phyloP scores from a whole-genome alignment of 1,140 invertebrate genomes.

The Scaptomyza hsui region DNA sequence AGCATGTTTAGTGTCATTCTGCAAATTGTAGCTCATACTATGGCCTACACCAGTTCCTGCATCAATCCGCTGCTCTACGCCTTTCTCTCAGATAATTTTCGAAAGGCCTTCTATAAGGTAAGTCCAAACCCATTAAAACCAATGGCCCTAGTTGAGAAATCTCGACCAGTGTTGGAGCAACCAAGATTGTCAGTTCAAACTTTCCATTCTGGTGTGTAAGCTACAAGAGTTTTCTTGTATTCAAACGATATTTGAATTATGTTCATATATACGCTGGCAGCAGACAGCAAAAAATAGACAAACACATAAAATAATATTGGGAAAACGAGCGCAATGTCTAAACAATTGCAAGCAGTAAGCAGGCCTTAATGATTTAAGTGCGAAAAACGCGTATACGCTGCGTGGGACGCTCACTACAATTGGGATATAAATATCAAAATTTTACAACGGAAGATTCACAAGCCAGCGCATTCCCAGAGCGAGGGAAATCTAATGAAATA shows the following conservation, averaged over 20 bases:
- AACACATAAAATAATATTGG: conserved; percentile 33
- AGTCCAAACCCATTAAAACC: no score
- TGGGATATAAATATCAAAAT: no score
- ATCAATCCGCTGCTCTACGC: conserved; percentile 95
- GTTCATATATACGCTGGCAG: conserved; percentile 53
- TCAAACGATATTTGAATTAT: no score
- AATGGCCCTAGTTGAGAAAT: no score
- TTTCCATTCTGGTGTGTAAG: no score
- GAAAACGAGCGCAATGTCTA: conserved; percentile 38
- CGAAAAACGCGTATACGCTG: conserved; percentile 75
- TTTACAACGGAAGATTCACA: conserved; percentile 53
- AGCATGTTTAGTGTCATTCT: conserved; percentile 86
- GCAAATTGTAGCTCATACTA: conserved; percentile 93
- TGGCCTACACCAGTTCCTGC: conserved; percentile 97
- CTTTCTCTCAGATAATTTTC: conserved; percentile 83
- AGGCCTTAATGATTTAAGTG: conserved; percentile 73
- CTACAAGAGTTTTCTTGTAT: no score
- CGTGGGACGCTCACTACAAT: conserved; percentile 55
- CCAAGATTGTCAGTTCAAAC: no score
- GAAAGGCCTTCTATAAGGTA: conserved; percentile 83
- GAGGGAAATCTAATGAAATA: no score
- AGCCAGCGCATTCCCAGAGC: neutral
- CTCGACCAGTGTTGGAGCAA: no score
- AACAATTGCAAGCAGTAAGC: conserved; percentile 44
- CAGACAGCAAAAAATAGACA: conserved; percentile 26